phyloP scores from a whole-genome alignment of 2,888 invertebrate genomes.

The Pegoplata infirma region DNA sequence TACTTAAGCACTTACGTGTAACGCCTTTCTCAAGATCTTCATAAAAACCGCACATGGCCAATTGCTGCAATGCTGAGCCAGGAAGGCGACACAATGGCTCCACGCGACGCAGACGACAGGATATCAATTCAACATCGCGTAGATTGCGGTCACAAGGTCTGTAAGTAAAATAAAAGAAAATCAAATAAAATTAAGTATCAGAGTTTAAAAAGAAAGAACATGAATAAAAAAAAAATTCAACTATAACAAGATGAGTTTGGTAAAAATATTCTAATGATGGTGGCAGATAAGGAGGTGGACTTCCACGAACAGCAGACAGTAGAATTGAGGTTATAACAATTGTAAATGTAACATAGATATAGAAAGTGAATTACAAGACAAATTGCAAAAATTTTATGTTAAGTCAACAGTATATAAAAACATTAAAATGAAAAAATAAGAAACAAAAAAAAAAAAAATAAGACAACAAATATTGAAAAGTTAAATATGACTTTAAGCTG shows the following conservation, averaged over 20 bases:
- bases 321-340: neutral
- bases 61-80: slow-evolving; percentile 84
- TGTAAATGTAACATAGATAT: neutral
- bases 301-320: neutral
- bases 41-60: slow-evolving; percentile 87
- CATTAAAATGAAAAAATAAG: neutral
- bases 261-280: slow-evolving; percentile 10
- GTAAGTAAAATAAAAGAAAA: slow-evolving; percentile 69
- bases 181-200: no score
- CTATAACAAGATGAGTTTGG: slow-evolving; percentile 31
- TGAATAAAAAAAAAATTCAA: slow-evolving; percentile 43
- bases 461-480: slow-evolving; percentile 9
- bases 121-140: slow-evolving; percentile 86
- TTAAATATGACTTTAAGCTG: slow-evolving; percentile 3
- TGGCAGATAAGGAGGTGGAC: neutral
- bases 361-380: slow-evolving; percentile 9
- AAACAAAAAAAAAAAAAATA: slow-evolving; percentile 4
- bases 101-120: slow-evolving; percentile 82
- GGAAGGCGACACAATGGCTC: slow-evolving; percentile 83
- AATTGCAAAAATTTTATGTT: slow-evolving; percentile 20
- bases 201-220: slow-evolving; percentile 21
- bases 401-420: slow-evolving; percentile 11
- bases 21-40: slow-evolving; percentile 88
- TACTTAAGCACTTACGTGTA: slow-evolving; percentile 81
- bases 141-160: slow-evolving; percentile 86